phyloP scores from a whole-genome alignment of 2,888 invertebrate genomes.

The Chalcis sispes region DNA sequence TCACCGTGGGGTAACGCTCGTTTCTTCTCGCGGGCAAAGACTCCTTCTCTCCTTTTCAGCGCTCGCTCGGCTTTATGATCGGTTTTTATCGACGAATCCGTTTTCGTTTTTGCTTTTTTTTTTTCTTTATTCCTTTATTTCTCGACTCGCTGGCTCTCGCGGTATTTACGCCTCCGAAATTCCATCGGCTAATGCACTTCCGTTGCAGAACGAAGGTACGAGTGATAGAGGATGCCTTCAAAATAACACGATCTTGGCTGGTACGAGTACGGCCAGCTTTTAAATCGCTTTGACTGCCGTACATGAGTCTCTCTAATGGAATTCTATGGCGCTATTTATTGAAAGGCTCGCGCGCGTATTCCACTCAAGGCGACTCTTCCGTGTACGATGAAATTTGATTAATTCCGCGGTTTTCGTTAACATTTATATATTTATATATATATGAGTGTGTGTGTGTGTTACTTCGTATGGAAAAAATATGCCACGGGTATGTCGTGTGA shows the following conservation, averaged over 20 bases:
- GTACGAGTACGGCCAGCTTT: not conserved
- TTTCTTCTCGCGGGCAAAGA: too few species aligned
- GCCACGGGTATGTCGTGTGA: too few species aligned
- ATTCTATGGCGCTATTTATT: constrained; percentile 26
- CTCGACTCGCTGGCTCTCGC: not conserved
- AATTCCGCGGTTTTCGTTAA: not conserved
- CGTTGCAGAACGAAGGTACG: constrained; percentile 10
- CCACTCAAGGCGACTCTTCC: constrained; percentile 5
- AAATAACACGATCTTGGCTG: too few species aligned
- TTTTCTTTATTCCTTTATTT: too few species aligned
- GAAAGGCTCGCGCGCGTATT: constrained; percentile 11
- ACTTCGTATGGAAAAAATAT: too few species aligned
- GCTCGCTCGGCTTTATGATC: constrained; percentile 17
- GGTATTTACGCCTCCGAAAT: constrained; percentile 27
- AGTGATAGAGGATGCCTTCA: constrained; percentile 10
- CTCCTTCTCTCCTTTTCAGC: constrained; percentile 5
- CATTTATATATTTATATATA: not conserved
- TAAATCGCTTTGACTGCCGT: constrained; percentile 30
- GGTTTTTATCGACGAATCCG: constrained; percentile 36
- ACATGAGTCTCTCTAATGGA: constrained; percentile 18
- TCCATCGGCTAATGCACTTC: constrained; percentile 35
- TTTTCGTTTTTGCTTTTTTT: too few species aligned
- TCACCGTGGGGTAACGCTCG: not conserved
- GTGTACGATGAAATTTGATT: constrained; percentile 30
- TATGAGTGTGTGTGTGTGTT: too few species aligned